Evolutionary conservation across 2,113 vertebrate species (phyloP).

Genomic region (Chionodraco myersi): DNA sequence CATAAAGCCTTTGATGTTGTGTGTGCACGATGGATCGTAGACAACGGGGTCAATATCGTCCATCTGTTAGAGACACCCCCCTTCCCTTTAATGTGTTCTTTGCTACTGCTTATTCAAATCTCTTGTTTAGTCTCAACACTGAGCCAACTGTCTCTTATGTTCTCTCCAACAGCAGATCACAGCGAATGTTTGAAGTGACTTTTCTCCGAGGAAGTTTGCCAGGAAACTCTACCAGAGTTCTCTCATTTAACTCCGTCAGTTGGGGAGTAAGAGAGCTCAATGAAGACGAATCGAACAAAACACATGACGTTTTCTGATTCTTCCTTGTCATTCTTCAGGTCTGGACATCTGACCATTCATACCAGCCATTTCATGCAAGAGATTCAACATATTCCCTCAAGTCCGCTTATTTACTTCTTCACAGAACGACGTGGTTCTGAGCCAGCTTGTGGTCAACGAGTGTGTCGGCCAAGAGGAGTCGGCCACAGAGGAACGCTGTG

Average conservation of each 20-base stretch:
- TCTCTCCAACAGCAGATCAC: conserved; percentile 14
- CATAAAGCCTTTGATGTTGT: too few species aligned
- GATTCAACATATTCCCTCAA: neutral
- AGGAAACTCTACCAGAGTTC: neutral
- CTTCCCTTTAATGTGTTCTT: neutral
- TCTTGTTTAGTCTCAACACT: neutral
- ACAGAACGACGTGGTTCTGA: neutral
- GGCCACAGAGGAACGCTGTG: neutral
- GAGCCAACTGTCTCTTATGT: conserved; percentile 16
- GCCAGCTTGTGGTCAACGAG: neutral
- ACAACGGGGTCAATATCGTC: conserved; percentile 33
- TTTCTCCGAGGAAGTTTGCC: conserved; percentile 15
- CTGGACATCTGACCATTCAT: neutral
- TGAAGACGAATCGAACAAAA: neutral
- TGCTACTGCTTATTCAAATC: conserved; percentile 14
- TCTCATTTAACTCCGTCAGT: neutral
- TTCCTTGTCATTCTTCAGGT: neutral
- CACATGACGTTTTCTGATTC: neutral
- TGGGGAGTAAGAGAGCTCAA: neutral
- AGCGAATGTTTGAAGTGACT: conserved; percentile 10
- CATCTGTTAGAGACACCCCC: conserved; percentile 43
- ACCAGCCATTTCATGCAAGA: neutral
- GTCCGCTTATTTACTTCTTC: neutral
- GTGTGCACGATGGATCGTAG: neutral
- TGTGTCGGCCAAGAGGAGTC: neutral